These are phyloP conservation scores for Acleris sparsana DNA, from an alignment of 2,888 invertebrate genomes.

Conservation along the genomic window DNA sequence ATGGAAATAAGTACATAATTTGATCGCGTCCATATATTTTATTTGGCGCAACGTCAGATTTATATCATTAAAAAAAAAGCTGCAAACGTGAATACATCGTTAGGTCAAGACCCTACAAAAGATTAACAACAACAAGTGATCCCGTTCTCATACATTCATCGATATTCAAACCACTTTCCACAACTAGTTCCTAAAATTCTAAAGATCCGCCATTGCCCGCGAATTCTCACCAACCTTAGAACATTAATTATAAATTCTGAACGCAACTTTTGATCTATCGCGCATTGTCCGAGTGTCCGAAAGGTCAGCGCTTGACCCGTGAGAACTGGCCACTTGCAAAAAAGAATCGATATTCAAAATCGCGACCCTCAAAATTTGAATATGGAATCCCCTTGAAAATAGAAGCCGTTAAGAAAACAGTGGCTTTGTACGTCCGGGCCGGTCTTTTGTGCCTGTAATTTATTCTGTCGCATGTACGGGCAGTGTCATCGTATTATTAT, in stretches of 20 bases:
- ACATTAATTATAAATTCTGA: constrained; percentile 81
- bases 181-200: constrained; percentile 55
- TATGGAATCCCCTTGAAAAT: constrained; percentile 61
- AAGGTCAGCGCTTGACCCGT: constrained; percentile 81
- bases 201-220: constrained; percentile 58
- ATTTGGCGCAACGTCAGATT: not conserved
- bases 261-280: constrained; percentile 64
- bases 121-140: constrained; percentile 72
- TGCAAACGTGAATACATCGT: constrained; percentile 27
- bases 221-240: constrained; percentile 65
- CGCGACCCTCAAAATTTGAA: constrained; percentile 79
- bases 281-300: constrained; percentile 70
- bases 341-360: constrained; percentile 42
- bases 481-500: constrained; percentile 75
- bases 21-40: too few species aligned
- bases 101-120: constrained; percentile 55
- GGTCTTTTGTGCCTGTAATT: constrained; percentile 71
- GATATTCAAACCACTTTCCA: constrained; percentile 80
- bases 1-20: too few species aligned
- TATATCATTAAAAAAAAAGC: not conserved
- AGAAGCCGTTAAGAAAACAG: constrained; percentile 72
- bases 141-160: constrained; percentile 73
- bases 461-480: constrained; percentile 68
- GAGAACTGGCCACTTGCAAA: constrained; percentile 65
- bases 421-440: constrained; percentile 56